Percentiles rank a stretch among this genome's conserved stretches.
These are phyloP conservation scores for Prenolepis imparis DNA, from an alignment of 2,888 invertebrate genomes.

Conservation along the genomic window DNA sequence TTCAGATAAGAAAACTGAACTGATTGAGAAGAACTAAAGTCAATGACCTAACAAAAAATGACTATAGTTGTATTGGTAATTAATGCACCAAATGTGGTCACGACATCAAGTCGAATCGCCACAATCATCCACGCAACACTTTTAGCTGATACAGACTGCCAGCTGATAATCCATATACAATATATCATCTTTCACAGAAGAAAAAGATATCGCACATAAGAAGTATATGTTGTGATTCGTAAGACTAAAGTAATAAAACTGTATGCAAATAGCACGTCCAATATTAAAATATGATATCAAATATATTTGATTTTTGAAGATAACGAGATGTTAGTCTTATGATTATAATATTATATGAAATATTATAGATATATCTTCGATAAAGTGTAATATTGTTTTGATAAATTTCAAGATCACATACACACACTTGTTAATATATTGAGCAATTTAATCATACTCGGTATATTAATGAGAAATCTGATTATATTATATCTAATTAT, in stretches of 20 bases:
- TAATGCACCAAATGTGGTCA: too few relatives aligned
- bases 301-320: background rate
- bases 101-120: too few relatives aligned
- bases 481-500: background rate
- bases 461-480: background rate
- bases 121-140: too few relatives aligned
- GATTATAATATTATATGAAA: background rate
- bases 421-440: background rate
- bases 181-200: too few relatives aligned
- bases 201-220: too few relatives aligned
- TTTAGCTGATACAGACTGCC: too few relatives aligned
- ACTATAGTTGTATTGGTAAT: too few relatives aligned
- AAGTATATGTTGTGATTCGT: too few relatives aligned
- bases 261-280: background rate
- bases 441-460: background rate
- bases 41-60: background rate
- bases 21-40: background rate
- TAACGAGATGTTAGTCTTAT: background rate
- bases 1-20: background rate
- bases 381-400: background rate
- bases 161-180: too few relatives aligned
- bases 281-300: background rate
- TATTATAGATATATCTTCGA: background rate
- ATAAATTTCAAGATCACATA: background rate
- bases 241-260: background rate